Evolutionary conservation across 2,113 vertebrate species (phyloP).

Genomic region (Saccopteryx bilineata): DNA sequence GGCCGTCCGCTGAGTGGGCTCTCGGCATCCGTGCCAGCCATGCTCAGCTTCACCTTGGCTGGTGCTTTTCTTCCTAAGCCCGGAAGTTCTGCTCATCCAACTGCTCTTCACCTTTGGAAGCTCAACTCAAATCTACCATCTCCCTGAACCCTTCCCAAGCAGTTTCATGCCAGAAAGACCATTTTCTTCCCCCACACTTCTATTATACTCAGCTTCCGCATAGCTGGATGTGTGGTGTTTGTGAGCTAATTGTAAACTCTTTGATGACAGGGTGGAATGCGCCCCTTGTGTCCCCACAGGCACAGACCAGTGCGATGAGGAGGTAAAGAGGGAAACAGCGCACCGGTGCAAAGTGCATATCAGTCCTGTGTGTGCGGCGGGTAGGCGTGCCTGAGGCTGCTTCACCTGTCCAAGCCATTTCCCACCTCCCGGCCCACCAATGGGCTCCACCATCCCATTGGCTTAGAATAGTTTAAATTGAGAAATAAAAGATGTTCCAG

Average conservation of each 20-base stretch:
- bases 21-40: neutral
- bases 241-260: neutral
- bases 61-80: neutral
- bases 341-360: too few species aligned
- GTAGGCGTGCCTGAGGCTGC: neutral
- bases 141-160: neutral
- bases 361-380: neutral
- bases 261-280: neutral
- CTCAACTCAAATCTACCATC: neutral
- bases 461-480: neutral
- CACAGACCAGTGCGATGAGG: neutral
- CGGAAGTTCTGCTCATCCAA: neutral
- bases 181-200: neutral
- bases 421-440: neutral
- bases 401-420: neutral
- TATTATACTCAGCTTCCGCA: neutral
- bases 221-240: neutral
- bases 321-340: neutral
- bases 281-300: neutral
- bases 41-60: accelerated
- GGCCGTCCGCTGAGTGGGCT: neutral
- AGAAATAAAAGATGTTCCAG: neutral
- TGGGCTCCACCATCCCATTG: neutral
- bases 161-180: neutral
- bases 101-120: neutral